These are phyloP conservation scores for Amphimallon solstitiale DNA, from an alignment of 2,888 invertebrate species.

Conservation along the genomic window DNA sequence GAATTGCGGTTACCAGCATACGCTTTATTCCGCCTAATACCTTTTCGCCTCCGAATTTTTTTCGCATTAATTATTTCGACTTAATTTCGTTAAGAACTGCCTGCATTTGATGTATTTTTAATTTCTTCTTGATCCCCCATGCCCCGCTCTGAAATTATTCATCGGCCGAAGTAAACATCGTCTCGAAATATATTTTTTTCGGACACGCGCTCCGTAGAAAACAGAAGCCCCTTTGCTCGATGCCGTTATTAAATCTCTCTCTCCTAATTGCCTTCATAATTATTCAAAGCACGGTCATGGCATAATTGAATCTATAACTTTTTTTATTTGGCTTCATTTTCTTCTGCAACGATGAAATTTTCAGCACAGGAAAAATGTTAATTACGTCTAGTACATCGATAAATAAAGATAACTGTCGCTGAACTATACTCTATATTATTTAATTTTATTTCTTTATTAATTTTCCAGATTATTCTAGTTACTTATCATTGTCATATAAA, in stretches of 20 bases:
- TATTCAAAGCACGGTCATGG: constrained; percentile 11
- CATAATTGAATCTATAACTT: constrained; percentile 2
- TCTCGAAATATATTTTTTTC: not conserved
- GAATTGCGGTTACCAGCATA: not conserved
- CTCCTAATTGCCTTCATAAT: constrained; percentile 1
- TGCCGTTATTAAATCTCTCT: not conserved
- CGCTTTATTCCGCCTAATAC: not conserved
- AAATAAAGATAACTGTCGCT: too few species aligned
- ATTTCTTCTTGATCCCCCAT: not conserved
- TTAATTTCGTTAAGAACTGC: not conserved
- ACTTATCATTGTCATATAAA: too few species aligned
- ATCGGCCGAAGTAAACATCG: constrained; percentile 1
- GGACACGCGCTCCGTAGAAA: not conserved
- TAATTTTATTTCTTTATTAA: too few species aligned
- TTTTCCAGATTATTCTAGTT: too few species aligned
- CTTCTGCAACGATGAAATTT: too few species aligned
- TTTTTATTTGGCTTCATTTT: too few species aligned
- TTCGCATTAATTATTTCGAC: not conserved
- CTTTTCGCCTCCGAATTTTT: too few species aligned
- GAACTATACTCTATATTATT: too few species aligned
- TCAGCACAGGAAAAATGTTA: too few species aligned
- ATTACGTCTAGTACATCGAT: too few species aligned
- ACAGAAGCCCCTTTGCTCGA: not conserved
- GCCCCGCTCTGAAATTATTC: constrained; percentile 1
- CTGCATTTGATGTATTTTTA: constrained; percentile 11